Percentiles rank a stretch among this genome's conserved stretches.
These are phyloP conservation scores for Listronotus oregonensis DNA, from an alignment of 1,140 invertebrate genomes.

Conservation along the genomic window DNA sequence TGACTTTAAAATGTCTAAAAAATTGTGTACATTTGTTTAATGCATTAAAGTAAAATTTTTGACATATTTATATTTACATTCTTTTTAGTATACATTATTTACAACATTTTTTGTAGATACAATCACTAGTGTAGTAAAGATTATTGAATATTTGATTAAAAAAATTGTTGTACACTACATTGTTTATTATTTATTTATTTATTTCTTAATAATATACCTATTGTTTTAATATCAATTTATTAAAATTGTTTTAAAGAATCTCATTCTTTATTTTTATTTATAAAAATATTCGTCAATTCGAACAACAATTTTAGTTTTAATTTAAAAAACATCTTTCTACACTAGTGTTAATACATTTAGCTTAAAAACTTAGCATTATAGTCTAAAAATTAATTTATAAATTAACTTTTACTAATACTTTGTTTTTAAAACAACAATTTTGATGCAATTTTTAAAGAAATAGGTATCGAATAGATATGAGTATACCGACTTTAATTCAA, in stretches of 20 bases:
- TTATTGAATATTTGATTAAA: neutral
- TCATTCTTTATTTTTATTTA: too few species aligned
- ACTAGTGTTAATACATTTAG: neutral
- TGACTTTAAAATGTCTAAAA: too few species aligned
- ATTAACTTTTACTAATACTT: constrained; percentile 27
- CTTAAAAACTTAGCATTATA: constrained; percentile 14
- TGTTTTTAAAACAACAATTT: constrained; percentile 26
- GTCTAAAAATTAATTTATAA: constrained; percentile 10
- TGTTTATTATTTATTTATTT: too few species aligned
- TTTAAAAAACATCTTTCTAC: neutral
- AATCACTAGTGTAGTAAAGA: constrained; percentile 3
- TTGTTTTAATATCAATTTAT: neutral
- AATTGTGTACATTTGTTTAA: too few species aligned
- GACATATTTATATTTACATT: constrained; percentile 1
- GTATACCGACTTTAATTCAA: constrained; percentile 10
- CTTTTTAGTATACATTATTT: neutral
- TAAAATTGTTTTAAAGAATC: constrained; percentile 3
- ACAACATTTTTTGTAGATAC: constrained; percentile 3
- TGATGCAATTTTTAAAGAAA: constrained; percentile 34
- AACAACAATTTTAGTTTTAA: neutral
- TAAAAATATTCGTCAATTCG: too few species aligned
- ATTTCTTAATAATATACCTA: neutral
- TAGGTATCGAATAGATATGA: constrained; percentile 23
- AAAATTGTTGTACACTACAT: neutral
- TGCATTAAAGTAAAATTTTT: too few species aligned